phyloP scores from a whole-genome alignment of 1,140 invertebrate genomes.

The Orchestia grillus region DNA sequence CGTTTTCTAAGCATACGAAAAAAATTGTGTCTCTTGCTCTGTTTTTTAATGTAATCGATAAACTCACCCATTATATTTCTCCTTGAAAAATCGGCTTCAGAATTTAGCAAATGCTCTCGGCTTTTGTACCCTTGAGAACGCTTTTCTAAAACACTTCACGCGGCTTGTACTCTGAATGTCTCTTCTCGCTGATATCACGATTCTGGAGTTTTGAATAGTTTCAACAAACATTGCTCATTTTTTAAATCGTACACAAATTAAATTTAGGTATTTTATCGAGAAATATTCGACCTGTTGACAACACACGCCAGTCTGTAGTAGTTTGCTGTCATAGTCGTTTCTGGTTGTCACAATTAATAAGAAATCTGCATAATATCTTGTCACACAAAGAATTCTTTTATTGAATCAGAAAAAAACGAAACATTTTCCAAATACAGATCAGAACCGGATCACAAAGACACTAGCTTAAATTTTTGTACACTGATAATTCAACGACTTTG shows the following conservation, averaged over 20 bases:
- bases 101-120: too few species aligned
- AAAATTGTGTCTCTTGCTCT: neutral
- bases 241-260: neutral
- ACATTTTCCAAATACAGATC: too few species aligned
- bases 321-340: too few species aligned
- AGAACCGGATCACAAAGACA: neutral
- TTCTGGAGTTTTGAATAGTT: neutral
- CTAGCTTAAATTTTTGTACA: neutral
- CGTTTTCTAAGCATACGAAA: neutral
- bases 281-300: neutral
- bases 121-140: too few species aligned
- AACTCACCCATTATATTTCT: neutral
- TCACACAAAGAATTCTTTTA: too few species aligned
- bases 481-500: neutral
- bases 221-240: neutral
- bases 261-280: neutral
- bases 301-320: neutral
- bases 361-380: too few species aligned
- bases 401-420: too few species aligned
- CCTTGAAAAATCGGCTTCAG: neutral
- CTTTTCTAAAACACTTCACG: too few species aligned
- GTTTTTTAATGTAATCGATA: neutral
- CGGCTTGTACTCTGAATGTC: too few species aligned
- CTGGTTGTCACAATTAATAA: too few species aligned
- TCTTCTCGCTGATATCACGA: neutral